phyloP scores from a whole-genome alignment of 2,797 vertebrate genomes.

The Coranthus polyacanthus region DNA sequence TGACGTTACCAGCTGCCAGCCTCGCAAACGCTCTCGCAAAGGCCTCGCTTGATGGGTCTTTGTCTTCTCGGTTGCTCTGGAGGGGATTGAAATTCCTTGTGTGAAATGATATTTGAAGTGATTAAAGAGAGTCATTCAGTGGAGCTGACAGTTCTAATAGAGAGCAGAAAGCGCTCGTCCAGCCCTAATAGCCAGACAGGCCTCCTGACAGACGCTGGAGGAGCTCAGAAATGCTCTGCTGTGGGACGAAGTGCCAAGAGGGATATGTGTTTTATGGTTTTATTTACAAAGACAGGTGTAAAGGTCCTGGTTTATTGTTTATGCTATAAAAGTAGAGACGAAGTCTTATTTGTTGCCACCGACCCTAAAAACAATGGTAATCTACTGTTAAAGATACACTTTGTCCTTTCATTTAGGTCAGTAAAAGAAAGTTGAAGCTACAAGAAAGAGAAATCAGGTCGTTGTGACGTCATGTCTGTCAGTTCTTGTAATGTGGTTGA shows the following conservation, averaged over 20 bases:
- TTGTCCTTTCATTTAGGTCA: too few relatives aligned
- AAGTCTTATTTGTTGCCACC: neutral
- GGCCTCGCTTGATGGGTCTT: constrained; percentile 54
- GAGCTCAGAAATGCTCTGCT: constrained; percentile 47
- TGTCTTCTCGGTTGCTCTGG: constrained; percentile 63
- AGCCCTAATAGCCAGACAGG: constrained; percentile 56
- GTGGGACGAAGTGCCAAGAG: constrained; percentile 30
- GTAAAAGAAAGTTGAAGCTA: too few relatives aligned
- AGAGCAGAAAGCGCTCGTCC: constrained; percentile 71
- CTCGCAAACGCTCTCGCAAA: constrained; percentile 25
- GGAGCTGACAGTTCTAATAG: constrained; percentile 78
- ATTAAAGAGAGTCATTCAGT: constrained; percentile 77
- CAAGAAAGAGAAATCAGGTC: too few relatives aligned
- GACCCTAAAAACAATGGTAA: neutral
- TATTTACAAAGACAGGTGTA: constrained; percentile 39
- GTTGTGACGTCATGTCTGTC: too few relatives aligned
- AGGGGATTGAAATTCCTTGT: constrained; percentile 71
- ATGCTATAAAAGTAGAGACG: neutral
- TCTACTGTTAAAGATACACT: too few relatives aligned
- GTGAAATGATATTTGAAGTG: constrained; percentile 82
- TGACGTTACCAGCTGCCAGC: constrained; percentile 46
- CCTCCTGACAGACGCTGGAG: constrained; percentile 58
- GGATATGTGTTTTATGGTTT: constrained; percentile 28
- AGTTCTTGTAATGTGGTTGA: too few relatives aligned
- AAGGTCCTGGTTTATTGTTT: constrained; percentile 25